phyloP scores from a whole-genome alignment of 2,888 invertebrate species.

The Diplazon laetatorius region DNA sequence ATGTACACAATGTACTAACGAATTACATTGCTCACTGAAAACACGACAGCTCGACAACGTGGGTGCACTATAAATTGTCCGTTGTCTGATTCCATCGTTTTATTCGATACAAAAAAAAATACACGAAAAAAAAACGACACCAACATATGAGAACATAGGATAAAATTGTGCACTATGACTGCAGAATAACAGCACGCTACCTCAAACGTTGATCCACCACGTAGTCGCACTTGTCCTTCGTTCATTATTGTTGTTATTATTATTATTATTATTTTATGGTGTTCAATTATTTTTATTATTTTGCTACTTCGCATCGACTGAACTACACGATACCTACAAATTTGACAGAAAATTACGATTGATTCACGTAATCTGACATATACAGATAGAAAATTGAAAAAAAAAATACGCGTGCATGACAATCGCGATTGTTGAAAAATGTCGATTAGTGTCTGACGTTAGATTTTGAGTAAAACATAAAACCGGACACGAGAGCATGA shows the following conservation, averaged over 20 bases:
- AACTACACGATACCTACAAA: too few species aligned
- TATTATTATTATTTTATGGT: too few species aligned
- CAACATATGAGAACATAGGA: constrained; percentile 25
- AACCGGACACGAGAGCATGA: not conserved
- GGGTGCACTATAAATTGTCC: constrained; percentile 43
- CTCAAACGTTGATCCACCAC: not conserved
- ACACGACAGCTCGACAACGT: constrained; percentile 3
- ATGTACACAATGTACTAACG: constrained; percentile 49
- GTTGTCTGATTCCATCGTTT: not conserved
- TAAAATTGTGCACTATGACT: constrained; percentile 3
- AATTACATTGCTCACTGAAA: constrained; percentile 32
- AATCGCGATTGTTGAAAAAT: not conserved
- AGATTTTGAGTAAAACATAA: not conserved
- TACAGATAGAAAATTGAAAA: not conserved
- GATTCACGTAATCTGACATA: not conserved
- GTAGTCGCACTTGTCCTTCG: not conserved
- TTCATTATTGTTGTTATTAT: too few species aligned
- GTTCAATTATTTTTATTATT: too few species aligned
- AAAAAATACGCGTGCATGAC: not conserved
- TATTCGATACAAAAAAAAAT: not conserved
- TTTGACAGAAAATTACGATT: not conserved
- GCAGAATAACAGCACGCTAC: not conserved
- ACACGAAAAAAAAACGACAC: not conserved
- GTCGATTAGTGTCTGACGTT: not conserved
- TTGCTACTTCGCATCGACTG: too few species aligned